These are phyloP conservation scores for Nannoperca australis DNA, from an alignment of 2,797 vertebrate genomes.

Conservation along the genomic window DNA sequence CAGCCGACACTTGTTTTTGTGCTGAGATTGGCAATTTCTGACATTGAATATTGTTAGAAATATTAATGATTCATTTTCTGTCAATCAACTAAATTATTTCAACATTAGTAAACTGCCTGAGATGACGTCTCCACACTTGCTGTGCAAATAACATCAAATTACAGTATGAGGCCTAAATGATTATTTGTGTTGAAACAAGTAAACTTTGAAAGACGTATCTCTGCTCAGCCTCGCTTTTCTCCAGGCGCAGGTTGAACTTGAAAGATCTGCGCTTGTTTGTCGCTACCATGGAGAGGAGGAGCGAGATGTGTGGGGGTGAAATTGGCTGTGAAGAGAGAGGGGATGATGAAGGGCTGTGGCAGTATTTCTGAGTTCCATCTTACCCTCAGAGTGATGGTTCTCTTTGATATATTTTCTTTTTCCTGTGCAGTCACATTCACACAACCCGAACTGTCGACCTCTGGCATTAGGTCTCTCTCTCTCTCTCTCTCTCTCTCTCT, in stretches of 20 bases:
- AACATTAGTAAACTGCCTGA: not conserved
- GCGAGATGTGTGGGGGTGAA: slow-evolving; percentile 59
- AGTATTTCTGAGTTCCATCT: slow-evolving; percentile 55
- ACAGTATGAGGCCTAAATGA: not conserved
- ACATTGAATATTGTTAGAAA: not conserved
- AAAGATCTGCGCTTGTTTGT: slow-evolving; percentile 52
- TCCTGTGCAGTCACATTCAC: slow-evolving; percentile 51
- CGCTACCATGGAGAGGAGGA: slow-evolving; percentile 42
- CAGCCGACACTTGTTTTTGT: slow-evolving; percentile 49
- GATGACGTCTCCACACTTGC: not conserved
- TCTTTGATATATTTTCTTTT: slow-evolving; percentile 62
- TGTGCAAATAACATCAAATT: not conserved
- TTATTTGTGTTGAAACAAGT: not conserved
- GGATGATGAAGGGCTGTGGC: slow-evolving; percentile 61
- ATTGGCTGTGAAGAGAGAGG: slow-evolving; percentile 54
- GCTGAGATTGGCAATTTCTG: slow-evolving; percentile 26
- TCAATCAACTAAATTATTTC: not conserved
- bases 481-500: no score
- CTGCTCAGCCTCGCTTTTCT: slow-evolving; percentile 34
- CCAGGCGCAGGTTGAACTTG: slow-evolving; percentile 35
- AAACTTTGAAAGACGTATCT: slow-evolving; percentile 20
- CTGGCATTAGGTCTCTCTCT: slow-evolving; percentile 31
- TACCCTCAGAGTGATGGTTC: slow-evolving; percentile 54
- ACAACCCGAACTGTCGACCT: slow-evolving; percentile 52
- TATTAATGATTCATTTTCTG: not conserved